phyloP scores from a whole-genome alignment of 2,113 vertebrate genomes.

The Entosphenus tridentatus region DNA sequence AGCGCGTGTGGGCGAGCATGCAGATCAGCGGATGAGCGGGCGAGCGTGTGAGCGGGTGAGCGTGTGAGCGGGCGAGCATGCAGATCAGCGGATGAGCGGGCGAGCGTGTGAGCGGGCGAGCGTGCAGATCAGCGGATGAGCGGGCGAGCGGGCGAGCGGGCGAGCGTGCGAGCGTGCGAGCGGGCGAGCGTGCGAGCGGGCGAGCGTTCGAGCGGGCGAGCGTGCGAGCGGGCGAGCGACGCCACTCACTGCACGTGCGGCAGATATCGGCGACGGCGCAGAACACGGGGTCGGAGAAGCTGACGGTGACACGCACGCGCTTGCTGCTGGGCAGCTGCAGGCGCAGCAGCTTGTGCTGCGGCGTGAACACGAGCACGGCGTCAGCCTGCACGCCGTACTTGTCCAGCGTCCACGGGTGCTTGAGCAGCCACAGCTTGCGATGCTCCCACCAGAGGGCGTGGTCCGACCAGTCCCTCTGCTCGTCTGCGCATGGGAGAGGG shows the following conservation, averaged over 20 bases:
- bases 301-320: constrained; percentile 95
- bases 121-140: too few species aligned
- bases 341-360: constrained; percentile 85
- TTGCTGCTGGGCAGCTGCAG: constrained; percentile 98
- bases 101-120: neutral
- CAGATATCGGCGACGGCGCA: constrained; percentile 95
- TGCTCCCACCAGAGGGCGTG: constrained; percentile 98
- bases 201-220: too few species aligned
- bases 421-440: constrained; percentile 91
- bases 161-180: too few species aligned
- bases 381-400: constrained; percentile 95
- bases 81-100: too few species aligned
- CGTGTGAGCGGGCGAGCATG: neutral
- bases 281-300: constrained; percentile 96
- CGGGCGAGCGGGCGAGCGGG: too few species aligned
- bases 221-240: neutral
- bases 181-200: too few species aligned
- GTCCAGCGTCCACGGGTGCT: constrained; percentile 95
- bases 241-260: constrained; percentile 94
- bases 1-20: too few species aligned
- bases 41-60: neutral
- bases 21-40: too few species aligned
- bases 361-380: constrained; percentile 79
- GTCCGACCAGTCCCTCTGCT: constrained; percentile 98
- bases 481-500: constrained; percentile 30